These are phyloP conservation scores for Spermophilus dauricus DNA, from an alignment of 2,113 vertebrate species.

Conservation along the genomic window DNA sequence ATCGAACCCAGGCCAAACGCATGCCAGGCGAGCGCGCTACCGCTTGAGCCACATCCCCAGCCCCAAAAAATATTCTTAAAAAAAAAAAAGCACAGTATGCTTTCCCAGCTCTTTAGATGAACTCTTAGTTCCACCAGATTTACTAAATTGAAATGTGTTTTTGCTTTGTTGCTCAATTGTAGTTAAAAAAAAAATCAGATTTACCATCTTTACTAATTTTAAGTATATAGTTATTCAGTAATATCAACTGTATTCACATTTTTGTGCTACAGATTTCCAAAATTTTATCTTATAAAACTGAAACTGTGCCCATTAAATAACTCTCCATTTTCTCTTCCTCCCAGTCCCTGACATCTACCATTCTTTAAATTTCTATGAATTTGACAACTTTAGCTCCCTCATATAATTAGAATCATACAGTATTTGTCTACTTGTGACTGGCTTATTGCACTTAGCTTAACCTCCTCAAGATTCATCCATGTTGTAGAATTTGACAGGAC, in stretches of 20 bases:
- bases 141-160: neutral
- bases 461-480: neutral
- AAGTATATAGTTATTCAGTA: neutral
- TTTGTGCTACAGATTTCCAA: neutral
- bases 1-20: too few relatives aligned
- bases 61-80: neutral
- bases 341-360: neutral
- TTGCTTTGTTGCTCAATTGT: neutral
- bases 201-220: neutral
- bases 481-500: neutral
- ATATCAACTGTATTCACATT: neutral
- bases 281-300: neutral
- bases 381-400: neutral
- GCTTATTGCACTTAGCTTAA: neutral
- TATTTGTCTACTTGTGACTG: neutral
- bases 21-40: too few relatives aligned
- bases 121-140: neutral
- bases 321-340: neutral
- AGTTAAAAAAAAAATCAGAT: neutral
- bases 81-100: neutral
- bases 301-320: neutral
- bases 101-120: neutral
- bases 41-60: too few relatives aligned
- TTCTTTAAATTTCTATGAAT: neutral
- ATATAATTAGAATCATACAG: neutral